phyloP scores from a whole-genome alignment of 2,888 invertebrate species.

The Eupithecia subfuscata region DNA sequence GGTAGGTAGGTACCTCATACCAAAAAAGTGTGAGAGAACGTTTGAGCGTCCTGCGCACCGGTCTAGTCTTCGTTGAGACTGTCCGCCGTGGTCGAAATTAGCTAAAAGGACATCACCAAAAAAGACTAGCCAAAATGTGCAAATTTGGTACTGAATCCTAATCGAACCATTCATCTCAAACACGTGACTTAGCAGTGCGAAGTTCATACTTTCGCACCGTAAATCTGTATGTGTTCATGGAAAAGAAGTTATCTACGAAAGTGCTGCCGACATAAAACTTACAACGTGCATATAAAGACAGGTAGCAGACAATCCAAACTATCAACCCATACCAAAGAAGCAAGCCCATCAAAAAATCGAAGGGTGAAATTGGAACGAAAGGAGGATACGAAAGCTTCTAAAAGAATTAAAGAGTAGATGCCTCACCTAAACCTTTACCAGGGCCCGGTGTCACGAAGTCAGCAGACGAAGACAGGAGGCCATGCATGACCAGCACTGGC shows the following conservation, averaged over 20 bases:
- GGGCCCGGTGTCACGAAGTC: constrained; percentile 62
- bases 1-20: too few species aligned
- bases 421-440: constrained; percentile 55
- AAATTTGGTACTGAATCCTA: background rate
- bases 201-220: background rate
- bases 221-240: background rate
- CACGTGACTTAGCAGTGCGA: background rate
- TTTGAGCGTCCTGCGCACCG: too few species aligned
- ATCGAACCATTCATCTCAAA: background rate
- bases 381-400: background rate
- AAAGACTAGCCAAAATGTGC: background rate
- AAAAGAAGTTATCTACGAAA: background rate
- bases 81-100: too few species aligned
- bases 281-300: background rate
- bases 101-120: too few species aligned
- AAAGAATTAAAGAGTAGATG: background rate
- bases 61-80: too few species aligned
- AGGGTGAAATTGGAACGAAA: background rate
- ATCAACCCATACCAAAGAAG: background rate
- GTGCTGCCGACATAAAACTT: background rate
- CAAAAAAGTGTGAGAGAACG: too few species aligned
- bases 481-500: constrained; percentile 61
- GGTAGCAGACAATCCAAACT: background rate
- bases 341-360: background rate
- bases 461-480: constrained; percentile 64